Evolutionary conservation across 2,113 vertebrate genomes (phyloP).

Genomic region (Calidris pygmaea): DNA sequence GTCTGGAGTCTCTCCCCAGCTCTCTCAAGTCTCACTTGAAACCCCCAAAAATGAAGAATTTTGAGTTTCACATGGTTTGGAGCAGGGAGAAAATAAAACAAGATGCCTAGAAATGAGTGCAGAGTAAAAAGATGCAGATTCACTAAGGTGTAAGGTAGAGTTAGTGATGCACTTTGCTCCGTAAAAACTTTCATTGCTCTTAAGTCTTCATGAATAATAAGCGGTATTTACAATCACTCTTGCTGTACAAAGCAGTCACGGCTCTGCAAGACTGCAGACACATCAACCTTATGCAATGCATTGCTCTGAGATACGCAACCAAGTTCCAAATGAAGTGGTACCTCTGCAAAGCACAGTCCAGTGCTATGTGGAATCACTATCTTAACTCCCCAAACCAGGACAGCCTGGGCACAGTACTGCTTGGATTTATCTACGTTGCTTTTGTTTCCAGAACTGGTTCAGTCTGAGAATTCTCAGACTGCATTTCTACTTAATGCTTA

Average conservation of each 20-base stretch:
- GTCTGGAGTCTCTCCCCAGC: neutral
- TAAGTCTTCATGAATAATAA: neutral
- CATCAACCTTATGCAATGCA: accelerated
- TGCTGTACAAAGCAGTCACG: neutral
- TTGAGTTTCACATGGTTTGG: neutral
- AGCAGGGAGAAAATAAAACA: neutral
- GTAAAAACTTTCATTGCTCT: neutral
- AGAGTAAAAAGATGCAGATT: neutral
- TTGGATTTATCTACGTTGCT: neutral
- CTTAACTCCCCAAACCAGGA: neutral
- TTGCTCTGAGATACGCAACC: neutral
- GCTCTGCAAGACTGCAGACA: neutral
- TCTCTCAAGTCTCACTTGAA: neutral
- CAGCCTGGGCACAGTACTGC: neutral
- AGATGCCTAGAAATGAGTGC: neutral
- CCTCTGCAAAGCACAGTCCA: neutral
- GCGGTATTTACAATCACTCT: neutral
- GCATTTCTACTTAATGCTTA: neutral
- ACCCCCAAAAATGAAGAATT: neutral
- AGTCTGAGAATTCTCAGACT: neutral
- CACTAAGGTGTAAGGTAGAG: neutral
- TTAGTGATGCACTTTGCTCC: neutral
- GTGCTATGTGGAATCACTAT: neutral
- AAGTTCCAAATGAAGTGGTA: neutral
- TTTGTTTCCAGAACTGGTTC: neutral